Percentiles rank a stretch among this genome's conserved stretches.
phyloP scores from a whole-genome alignment of 1,140 invertebrate genomes.

The Penaeus vannamei region DNA sequence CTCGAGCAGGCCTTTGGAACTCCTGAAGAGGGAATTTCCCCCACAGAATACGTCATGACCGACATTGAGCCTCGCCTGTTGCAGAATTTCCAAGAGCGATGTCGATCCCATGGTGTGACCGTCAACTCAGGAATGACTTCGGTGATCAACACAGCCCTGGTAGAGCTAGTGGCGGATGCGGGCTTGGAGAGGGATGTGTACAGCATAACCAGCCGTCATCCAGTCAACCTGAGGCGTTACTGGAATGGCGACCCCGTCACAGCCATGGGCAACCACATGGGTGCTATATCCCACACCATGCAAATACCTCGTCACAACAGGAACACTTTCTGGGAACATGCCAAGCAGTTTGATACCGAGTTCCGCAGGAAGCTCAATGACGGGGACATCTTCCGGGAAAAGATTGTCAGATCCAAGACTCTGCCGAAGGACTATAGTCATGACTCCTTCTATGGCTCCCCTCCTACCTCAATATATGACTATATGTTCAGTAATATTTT shows the following conservation, averaged over 20 bases:
- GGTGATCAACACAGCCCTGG: conserved; percentile 31
- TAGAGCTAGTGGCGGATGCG: conserved; percentile 35
- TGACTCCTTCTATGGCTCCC: too few relatives aligned
- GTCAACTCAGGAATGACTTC: not conserved
- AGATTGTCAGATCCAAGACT: not conserved
- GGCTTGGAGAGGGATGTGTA: not conserved
- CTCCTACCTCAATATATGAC: too few relatives aligned
- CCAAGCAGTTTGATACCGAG: conserved; percentile 1
- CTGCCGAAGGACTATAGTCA: not conserved
- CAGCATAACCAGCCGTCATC: conserved; percentile 10
- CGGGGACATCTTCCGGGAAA: not conserved
- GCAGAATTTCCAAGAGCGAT: not conserved
- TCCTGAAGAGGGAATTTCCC: not conserved
- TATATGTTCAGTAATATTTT: too few relatives aligned
- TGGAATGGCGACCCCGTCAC: not conserved
- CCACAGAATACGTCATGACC: not conserved
- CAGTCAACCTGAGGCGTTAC: conserved; percentile 28
- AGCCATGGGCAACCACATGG: not conserved
- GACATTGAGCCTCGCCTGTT: not conserved
- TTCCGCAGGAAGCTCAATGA: not conserved
- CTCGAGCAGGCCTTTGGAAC: conserved; percentile 9
- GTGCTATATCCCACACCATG: not conserved
- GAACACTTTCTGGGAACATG: conserved; percentile 30
- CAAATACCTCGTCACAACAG: not conserved
- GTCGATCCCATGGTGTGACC: not conserved